These are phyloP conservation scores for Enteromius trimaculatus DNA, from an alignment of 2,797 vertebrate species.

Conservation along the genomic window DNA sequence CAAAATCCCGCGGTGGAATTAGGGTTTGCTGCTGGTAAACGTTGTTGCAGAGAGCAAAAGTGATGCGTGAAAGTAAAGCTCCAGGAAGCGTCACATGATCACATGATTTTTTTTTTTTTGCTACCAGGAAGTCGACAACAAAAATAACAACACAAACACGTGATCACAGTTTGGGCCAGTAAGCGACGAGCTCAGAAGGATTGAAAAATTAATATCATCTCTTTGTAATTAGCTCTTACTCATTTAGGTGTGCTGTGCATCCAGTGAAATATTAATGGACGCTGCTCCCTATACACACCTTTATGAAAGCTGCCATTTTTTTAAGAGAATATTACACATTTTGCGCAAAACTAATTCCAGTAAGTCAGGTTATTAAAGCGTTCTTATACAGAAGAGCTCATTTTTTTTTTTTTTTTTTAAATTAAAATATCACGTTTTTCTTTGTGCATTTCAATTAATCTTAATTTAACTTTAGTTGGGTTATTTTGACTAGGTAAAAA, in stretches of 20 bases:
- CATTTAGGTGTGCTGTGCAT: slow-evolving; percentile 1
- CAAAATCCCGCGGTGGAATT: background rate
- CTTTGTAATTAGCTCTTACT: slow-evolving; percentile 30
- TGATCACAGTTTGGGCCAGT: slow-evolving; percentile 67
- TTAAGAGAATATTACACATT: background rate
- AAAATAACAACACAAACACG: slow-evolving; percentile 69
- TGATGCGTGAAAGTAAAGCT: slow-evolving; percentile 26
- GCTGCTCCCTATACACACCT: background rate
- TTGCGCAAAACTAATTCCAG: background rate
- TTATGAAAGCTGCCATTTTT: background rate
- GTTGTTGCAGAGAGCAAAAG: slow-evolving; percentile 13
- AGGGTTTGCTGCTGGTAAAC: background rate
- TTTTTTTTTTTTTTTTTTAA: too few relatives aligned
- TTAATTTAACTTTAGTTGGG: too few relatives aligned
- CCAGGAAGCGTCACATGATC: slow-evolving; percentile 50
- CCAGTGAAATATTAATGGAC: slow-evolving; percentile 31
- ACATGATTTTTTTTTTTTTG: slow-evolving; percentile 61
- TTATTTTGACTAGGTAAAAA: too few relatives aligned
- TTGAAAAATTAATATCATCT: slow-evolving; percentile 22
- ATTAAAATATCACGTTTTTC: too few relatives aligned
- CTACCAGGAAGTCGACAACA: slow-evolving; percentile 60
- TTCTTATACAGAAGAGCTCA: background rate
- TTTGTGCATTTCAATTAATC: too few relatives aligned
- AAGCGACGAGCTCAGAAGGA: background rate
- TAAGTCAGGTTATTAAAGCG: too few relatives aligned